phyloP scores from a whole-genome alignment of 2,797 vertebrate species.

The Dipus sagitta region DNA sequence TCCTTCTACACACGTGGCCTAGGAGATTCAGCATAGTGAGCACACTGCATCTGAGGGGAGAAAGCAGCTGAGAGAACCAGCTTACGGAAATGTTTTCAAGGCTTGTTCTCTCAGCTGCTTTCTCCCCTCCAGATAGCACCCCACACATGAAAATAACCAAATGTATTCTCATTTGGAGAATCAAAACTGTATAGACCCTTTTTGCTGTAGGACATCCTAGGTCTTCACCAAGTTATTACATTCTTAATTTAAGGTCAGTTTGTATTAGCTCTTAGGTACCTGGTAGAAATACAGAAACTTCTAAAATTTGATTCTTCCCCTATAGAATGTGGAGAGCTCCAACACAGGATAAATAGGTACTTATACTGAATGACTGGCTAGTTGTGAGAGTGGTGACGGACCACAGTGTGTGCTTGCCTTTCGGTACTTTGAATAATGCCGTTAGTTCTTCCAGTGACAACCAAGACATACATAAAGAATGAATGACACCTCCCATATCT shows the following conservation, averaged over 20 bases:
- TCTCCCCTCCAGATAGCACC: neutral
- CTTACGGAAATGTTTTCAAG: too few relatives aligned
- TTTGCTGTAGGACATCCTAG: neutral
- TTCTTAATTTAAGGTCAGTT: conserved; percentile 27
- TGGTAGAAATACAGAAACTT: conserved; percentile 32
- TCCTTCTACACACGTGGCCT: neutral
- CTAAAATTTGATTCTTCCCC: neutral
- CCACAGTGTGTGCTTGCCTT: neutral
- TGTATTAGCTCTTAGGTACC: neutral
- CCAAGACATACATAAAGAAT: neutral
- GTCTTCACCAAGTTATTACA: conserved; percentile 35
- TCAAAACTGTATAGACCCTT: conserved; percentile 8
- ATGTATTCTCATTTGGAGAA: neutral
- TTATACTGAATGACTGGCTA: neutral
- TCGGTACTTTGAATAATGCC: neutral
- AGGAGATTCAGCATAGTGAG: neutral
- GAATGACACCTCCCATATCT: neutral
- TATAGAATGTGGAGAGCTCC: neutral
- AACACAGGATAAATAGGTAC: neutral
- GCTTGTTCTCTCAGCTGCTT: too few relatives aligned
- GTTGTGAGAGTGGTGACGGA: neutral
- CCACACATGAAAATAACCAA: conserved; percentile 14
- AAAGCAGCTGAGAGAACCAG: neutral
- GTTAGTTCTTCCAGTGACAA: neutral
- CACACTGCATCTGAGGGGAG: neutral